Conservation (phyloP, 2,113 vertebrate species). For the Hystrix cristata region DNA sequence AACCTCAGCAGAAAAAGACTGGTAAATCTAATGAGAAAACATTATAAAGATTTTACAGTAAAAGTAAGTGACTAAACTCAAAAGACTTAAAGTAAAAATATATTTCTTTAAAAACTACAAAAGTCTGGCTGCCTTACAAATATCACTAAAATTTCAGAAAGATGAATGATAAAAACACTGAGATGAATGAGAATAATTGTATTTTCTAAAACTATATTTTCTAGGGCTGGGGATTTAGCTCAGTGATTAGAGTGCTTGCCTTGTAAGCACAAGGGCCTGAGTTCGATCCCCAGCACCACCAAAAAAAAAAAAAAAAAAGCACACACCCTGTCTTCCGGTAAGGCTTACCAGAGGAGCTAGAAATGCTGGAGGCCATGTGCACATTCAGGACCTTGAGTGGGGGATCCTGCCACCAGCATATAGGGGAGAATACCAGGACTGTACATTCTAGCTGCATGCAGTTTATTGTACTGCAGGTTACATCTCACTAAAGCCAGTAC, state of each 20-base stretch:
- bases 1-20: not conserved
- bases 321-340: not conserved
- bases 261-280: too few species aligned
- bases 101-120: not conserved
- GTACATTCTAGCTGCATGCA: not conserved
- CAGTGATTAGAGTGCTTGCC: too few species aligned
- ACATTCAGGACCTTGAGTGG: not conserved
- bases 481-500: not conserved
- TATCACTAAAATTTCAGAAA: constrained; percentile 12
- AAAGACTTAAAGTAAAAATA: constrained; percentile 20
- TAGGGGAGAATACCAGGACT: not conserved
- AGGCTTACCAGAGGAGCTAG: not conserved
- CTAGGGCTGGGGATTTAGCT: not conserved
- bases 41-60: not conserved
- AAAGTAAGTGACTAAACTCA: constrained; percentile 16
- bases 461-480: not conserved
- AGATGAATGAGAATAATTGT: not conserved
- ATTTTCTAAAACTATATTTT: not conserved
- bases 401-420: not conserved
- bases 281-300: too few species aligned
- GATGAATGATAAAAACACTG: not conserved
- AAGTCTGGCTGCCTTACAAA: not conserved
- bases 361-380: not conserved
- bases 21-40: not conserved
- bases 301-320: not conserved